Evolutionary conservation across 2,113 vertebrate species (phyloP).

Genomic region (Todiramphus chloris): DNA sequence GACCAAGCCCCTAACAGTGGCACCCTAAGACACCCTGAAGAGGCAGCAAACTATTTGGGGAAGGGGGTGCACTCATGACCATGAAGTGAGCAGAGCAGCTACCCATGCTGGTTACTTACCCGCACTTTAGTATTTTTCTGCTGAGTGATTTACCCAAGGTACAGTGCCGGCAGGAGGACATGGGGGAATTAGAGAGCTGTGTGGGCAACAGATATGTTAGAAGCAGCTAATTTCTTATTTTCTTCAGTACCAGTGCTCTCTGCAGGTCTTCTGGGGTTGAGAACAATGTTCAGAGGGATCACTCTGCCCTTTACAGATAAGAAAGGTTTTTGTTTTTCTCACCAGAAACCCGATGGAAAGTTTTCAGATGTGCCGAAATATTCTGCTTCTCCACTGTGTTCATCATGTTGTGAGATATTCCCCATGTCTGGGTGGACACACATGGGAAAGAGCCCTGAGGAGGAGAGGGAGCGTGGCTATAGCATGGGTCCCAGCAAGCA

Average conservation of each 20-base stretch:
- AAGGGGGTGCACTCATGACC: neutral
- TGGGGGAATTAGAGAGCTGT: neutral
- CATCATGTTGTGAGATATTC: neutral
- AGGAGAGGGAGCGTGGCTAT: neutral
- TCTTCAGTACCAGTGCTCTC: neutral
- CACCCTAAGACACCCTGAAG: no score
- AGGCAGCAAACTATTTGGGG: neutral
- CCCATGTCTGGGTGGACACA: accelerated
- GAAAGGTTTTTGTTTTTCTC: neutral
- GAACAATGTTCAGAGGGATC: neutral
- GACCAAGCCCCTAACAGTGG: neutral
- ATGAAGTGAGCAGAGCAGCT: neutral
- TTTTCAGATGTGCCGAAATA: neutral
- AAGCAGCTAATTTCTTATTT: neutral
- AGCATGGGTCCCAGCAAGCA: neutral
- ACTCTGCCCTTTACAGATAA: neutral
- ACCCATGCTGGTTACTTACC: neutral
- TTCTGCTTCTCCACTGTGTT: neutral
- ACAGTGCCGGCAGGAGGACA: neutral
- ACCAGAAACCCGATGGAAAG: neutral
- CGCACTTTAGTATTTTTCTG: neutral
- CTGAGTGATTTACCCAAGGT: neutral
- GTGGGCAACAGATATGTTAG: neutral
- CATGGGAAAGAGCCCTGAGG: accelerated
- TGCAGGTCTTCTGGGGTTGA: neutral